phyloP scores from a whole-genome alignment of 2,888 invertebrate species.

The Plagodis pulveraria region DNA sequence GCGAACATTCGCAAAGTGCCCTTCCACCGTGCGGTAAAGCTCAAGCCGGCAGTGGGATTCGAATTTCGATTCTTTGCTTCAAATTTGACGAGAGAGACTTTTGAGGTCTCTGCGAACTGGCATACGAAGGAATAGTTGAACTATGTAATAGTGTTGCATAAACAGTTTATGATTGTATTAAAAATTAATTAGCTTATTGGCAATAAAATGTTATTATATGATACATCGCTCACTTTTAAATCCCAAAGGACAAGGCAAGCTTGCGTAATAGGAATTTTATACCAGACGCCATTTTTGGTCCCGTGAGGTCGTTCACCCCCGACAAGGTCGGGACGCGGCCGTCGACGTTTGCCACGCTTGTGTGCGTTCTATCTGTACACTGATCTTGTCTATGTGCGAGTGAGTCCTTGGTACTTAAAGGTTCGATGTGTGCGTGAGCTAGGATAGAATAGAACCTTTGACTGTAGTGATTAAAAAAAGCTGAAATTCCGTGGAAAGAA shows the following conservation, averaged over 20 bases:
- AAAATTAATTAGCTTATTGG: not conserved
- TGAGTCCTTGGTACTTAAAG: not conserved
- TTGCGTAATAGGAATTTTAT: conserved; percentile 6
- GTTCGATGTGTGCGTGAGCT: conserved; percentile 1
- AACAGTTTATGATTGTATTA: too few relatives aligned
- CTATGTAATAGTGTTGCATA: too few relatives aligned
- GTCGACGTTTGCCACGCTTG: conserved; percentile 43
- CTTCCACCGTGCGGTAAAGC: too few relatives aligned
- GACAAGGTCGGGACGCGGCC: conserved; percentile 74
- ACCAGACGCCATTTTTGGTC: conserved; percentile 21
- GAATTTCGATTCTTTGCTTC: too few relatives aligned
- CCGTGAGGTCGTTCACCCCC: conserved; percentile 60
- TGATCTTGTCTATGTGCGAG: not conserved
- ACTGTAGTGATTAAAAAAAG: conserved; percentile 7
- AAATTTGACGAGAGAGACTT: too few relatives aligned
- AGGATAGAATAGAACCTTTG: conserved; percentile 25
- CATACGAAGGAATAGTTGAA: too few relatives aligned
- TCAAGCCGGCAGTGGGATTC: too few relatives aligned
- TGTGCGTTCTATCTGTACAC: conserved; percentile 5
- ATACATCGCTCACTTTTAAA: not conserved
- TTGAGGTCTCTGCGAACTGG: too few relatives aligned
- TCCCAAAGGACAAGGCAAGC: not conserved
- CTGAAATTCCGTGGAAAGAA: too few relatives aligned
- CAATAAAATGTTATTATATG: not conserved
- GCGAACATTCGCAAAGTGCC: too few relatives aligned